A percentile compares a stretch with the other conserved stretches of the same genome.
phyloP scores from a whole-genome alignment of 2,888 invertebrate species.

The Electrophaes corylata region DNA sequence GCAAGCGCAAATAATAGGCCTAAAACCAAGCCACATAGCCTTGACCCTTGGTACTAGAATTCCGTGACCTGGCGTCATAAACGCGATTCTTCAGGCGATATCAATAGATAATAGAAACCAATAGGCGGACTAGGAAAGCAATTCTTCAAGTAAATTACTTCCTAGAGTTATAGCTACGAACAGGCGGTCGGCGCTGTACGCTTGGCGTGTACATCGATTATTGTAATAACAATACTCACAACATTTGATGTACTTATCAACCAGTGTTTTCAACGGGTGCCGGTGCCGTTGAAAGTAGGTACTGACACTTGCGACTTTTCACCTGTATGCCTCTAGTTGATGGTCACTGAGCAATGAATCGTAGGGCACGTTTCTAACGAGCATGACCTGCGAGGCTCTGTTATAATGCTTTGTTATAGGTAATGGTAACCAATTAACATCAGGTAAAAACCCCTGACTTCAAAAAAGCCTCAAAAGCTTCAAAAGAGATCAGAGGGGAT shows the following conservation, averaged over 20 bases:
- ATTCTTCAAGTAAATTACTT: constrained; percentile 7
- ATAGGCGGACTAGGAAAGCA: neutral
- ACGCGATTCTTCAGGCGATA: constrained; percentile 6
- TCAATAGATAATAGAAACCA: constrained; percentile 11
- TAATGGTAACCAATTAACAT: too few relatives aligned
- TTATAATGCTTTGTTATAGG: too few relatives aligned
- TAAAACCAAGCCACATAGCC: constrained; percentile 9
- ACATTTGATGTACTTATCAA: neutral
- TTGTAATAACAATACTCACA: neutral
- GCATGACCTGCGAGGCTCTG: too few relatives aligned
- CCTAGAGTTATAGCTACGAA: neutral
- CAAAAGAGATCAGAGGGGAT: too few relatives aligned
- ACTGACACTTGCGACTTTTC: too few relatives aligned
- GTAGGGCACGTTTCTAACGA: too few relatives aligned
- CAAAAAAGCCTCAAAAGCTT: too few relatives aligned
- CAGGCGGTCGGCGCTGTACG: neutral
- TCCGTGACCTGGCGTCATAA: constrained; percentile 22
- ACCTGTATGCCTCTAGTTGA: too few relatives aligned
- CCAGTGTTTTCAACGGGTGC: too few relatives aligned
- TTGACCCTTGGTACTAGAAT: constrained; percentile 15
- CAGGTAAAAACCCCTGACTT: too few relatives aligned
- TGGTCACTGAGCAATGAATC: too few relatives aligned
- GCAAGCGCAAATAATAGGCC: neutral
- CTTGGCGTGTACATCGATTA: neutral
- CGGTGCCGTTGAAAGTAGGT: too few relatives aligned